Conservation (phyloP, 2,797 vertebrate genomes). For the Gouania willdenowi region DNA sequence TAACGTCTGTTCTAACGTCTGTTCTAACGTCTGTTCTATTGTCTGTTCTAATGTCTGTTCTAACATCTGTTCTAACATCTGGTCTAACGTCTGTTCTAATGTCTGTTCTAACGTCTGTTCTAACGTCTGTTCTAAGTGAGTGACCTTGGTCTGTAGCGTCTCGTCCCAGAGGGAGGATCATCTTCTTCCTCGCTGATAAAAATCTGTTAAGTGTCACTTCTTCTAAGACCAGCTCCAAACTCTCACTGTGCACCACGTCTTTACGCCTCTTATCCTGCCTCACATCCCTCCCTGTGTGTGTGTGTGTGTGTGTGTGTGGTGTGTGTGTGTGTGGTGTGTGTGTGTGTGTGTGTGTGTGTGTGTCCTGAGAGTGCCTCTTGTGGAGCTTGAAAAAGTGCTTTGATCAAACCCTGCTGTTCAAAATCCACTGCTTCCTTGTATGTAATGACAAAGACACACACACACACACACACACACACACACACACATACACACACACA, state of each 20-base stretch:
- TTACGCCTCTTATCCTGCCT: conserved; percentile 1
- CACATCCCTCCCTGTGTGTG: conserved; percentile 17
- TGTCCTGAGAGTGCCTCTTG: conserved; percentile 11
- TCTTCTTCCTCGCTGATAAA: conserved; percentile 38
- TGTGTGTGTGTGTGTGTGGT: too few relatives aligned
- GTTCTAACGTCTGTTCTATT: too few relatives aligned
- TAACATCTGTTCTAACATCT: too few relatives aligned
- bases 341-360: conserved; percentile 13
- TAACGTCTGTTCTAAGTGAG: too few relatives aligned
- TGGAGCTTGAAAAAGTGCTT: too few relatives aligned
- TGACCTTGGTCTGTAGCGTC: too few relatives aligned
- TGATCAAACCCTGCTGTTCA: conserved; percentile 23
- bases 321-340: too few relatives aligned
- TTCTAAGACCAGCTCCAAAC: conserved; percentile 53
- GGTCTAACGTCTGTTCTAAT: too few relatives aligned
- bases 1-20: too few relatives aligned
- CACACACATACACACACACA: conserved; percentile 1
- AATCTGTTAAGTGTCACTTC: conserved; percentile 42
- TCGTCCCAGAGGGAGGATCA: too few relatives aligned
- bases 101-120: too few relatives aligned
- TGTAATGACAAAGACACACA: conserved; percentile 19
- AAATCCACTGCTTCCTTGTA: conserved; percentile 33
- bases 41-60: too few relatives aligned
- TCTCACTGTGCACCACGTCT: conserved; percentile 26
- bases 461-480: conserved; percentile 7